Base-by-base conservation (phyloP, 2,797 vertebrate genomes). In the Heliangelus exortis region DNA sequence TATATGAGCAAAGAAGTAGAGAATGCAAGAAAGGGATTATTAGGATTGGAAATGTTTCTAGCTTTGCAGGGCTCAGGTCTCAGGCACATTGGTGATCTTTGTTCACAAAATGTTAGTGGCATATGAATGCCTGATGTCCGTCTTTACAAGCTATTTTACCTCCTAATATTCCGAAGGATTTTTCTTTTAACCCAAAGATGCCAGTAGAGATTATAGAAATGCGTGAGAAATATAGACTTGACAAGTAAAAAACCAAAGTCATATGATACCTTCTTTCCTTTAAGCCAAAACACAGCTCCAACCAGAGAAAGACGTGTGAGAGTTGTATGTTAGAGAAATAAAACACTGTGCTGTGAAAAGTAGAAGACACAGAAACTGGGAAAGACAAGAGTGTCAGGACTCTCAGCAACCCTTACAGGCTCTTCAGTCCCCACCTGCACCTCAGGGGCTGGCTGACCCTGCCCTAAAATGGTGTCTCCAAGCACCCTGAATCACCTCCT, bases 391-490 rank as follows among this genome's bases (percentile, higher is more conserved):
- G 13, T 36, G 10, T n/a, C 14, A 58, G 39, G 39, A 66, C 25
- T 43, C 25, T 1, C 1, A 59, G 14, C 13, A 20, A 20, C 4
- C 16, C 16, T 23, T 12, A 15, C 5, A 36, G 15, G 6, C 26
- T 58, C 51, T 55, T 6, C 20, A 43, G 15, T 31, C 15, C 71
- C 26, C 21, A 54, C 10, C 34, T 0, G 10, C 10, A 23, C 16
- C 51, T 23, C 36, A 17, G 14, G 29, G 5, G 5, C 12, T 18
- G 10, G 7, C 26, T 50, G 31, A 7, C 11, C 2, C 0, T 47
- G 34, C 8, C n/a, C 57, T 20, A 33, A 58, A 43, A 15, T 17
- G 53, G 10, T 80, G 20, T 10, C 45, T 50, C 43, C 15, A 6
- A 47, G 36, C 3, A 5, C 53, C 36, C 47, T 50, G 23, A 15